A percentile compares a stretch with the other conserved stretches of the same genome.
Evolutionary conservation across 1,140 invertebrate genomes (phyloP).

Genomic region (Philotrypesis tridentata): DNA sequence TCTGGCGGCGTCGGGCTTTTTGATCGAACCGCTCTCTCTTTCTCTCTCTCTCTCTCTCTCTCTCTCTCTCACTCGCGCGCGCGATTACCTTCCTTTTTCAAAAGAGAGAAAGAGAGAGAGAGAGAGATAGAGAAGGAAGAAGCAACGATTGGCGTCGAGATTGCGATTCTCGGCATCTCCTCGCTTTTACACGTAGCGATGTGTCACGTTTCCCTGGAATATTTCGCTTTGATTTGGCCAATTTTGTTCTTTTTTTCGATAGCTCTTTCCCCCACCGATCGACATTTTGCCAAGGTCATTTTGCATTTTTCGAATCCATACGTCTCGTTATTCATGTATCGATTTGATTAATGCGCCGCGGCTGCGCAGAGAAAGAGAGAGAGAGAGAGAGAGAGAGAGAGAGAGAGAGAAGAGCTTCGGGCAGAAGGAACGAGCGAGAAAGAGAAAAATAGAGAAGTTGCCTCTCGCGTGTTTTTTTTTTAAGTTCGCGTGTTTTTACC

Average conservation of each 20-base stretch:
- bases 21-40: slow-evolving; percentile 42
- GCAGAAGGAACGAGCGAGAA: not conserved
- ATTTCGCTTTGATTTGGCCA: slow-evolving; percentile 46
- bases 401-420: not conserved
- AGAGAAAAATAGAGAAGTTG: slow-evolving; percentile 1
- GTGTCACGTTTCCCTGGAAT: slow-evolving; percentile 49
- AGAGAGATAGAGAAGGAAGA: slow-evolving; percentile 4
- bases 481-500: not conserved
- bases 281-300: slow-evolving; percentile 17
- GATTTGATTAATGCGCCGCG: slow-evolving; percentile 41
- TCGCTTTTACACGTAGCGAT: slow-evolving; percentile 8
- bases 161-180: slow-evolving; percentile 31
- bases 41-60: no score
- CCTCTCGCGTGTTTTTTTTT: not conserved
- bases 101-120: slow-evolving; percentile 1
- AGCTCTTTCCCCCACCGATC: not conserved
- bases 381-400: slow-evolving; percentile 27
- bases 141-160: slow-evolving; percentile 39
- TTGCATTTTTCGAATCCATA: slow-evolving; percentile 42
- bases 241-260: slow-evolving; percentile 25
- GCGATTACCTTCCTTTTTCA: slow-evolving; percentile 37
- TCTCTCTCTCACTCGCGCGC: not conserved
- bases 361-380: slow-evolving; percentile 9
- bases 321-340: slow-evolving; percentile 48
- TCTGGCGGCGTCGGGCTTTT: slow-evolving; percentile 34